Conservation (phyloP, 2,888 invertebrate species). For the Amphipoea lucens region DNA sequence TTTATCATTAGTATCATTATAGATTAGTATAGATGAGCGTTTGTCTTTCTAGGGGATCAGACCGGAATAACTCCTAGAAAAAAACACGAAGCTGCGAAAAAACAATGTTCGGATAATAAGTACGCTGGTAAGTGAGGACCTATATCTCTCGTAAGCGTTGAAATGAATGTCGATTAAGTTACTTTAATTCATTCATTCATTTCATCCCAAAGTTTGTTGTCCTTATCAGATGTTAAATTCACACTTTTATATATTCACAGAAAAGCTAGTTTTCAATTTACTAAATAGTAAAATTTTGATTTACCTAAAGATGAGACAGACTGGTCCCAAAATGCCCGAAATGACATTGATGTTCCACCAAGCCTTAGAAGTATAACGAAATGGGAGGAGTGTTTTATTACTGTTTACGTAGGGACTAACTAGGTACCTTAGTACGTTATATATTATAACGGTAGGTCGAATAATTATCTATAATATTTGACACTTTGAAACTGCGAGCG, state of each 20-base stretch:
- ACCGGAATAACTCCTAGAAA: neutral
- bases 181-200: neutral
- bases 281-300: neutral
- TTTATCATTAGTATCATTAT: neutral
- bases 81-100: neutral
- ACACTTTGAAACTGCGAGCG: constrained; percentile 11
- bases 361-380: too few relatives aligned
- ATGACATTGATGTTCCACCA: neutral
- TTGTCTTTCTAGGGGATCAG: neutral
- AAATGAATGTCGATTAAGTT: neutral
- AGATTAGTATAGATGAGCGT: neutral
- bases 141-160: neutral
- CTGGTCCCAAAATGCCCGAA: neutral
- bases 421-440: neutral
- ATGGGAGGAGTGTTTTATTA: neutral
- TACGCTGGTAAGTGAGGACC: too few relatives aligned
- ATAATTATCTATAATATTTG: constrained; percentile 25
- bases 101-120: neutral
- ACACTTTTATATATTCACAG: neutral
- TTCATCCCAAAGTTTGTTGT: neutral
- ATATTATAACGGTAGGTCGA: neutral
- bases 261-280: neutral
- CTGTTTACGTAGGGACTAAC: neutral
- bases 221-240: neutral
- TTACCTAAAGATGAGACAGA: neutral